Evolutionary conservation across 1,140 invertebrate genomes (phyloP).

Genomic region (Drosophila bifasciata): DNA sequence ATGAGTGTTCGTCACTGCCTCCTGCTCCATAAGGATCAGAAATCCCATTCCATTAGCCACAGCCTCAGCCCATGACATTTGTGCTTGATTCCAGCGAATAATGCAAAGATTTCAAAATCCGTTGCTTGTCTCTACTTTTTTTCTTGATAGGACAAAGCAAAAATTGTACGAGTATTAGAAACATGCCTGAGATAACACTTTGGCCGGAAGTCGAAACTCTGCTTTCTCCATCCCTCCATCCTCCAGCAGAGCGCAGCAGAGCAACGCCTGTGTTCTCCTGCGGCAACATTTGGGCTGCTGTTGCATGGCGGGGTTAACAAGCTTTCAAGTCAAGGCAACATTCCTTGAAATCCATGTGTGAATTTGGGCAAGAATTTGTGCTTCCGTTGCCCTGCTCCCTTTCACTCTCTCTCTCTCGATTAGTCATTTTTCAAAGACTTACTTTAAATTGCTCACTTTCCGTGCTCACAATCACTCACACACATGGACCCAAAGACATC

Average conservation of each 20-base stretch:
- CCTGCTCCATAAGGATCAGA: background rate
- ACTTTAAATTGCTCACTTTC: constrained; percentile 57
- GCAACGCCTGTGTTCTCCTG: background rate
- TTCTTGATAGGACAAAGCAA: too few species aligned
- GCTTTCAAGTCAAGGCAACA: constrained; percentile 10
- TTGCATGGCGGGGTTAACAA: constrained; percentile 40
- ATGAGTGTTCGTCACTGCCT: too few species aligned
- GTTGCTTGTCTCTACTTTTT: background rate
- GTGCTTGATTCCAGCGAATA: background rate
- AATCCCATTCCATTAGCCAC: background rate
- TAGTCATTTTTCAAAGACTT: too few species aligned
- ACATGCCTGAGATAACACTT: background rate
- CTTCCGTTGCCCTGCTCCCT: too few species aligned
- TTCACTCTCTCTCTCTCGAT: too few species aligned
- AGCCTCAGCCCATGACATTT: background rate
- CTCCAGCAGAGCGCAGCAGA: too few species aligned
- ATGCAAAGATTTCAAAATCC: background rate
- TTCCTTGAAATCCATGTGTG: constrained; percentile 13
- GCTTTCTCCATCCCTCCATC: background rate
- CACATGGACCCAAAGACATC: constrained; percentile 19
- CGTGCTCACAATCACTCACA: constrained; percentile 10
- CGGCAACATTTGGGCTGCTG: constrained; percentile 13
- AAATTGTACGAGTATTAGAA: background rate
- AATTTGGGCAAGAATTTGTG: too few species aligned
- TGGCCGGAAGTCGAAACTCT: too few species aligned